Base-by-base conservation (phyloP, 2,797 vertebrate species). In the Onychomys torridus region DNA sequence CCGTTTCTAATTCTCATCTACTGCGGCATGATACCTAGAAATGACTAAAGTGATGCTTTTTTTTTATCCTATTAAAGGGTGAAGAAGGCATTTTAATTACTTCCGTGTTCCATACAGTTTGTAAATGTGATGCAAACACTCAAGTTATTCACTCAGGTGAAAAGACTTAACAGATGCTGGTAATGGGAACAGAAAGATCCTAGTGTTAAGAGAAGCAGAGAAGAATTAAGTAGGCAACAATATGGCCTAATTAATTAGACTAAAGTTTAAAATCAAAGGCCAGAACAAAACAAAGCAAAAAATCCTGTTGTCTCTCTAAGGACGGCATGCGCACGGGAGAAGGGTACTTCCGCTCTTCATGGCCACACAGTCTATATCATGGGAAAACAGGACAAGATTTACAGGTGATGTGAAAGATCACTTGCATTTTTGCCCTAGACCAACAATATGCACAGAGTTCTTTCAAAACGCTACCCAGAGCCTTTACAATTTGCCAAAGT, bases 51-150 rank as follows among this genome's bases (percentile, higher is more conserved):
- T 29, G 40, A 61, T 23, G 46, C 6, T n/a, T 79, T 69, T 89
- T 79, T 75, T 89, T 82, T 87, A n/a, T n/a, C 90, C 82, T 29
- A 92, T 65, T 93, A 77, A 96, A 59, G 67, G 85, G 23, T 84
- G 2, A 97, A 87, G 71, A 95, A 77, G 90, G 77, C 82, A 63
- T 46, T 89, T 96, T 67, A 95, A 94, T 73, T 85, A 95, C 52
- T 67, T 79, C 75, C 91, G 59, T 37, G 65, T 93, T 88, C 37
- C 59, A 92, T 37, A 46, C 1, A 77, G 81, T 81, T 82, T 94
- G 52, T 87, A 94, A 96, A 97, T 37, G 43, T 55, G 94, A 37
- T 71, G 78, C 82, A 97, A 96, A 96, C 90, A 93, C 27, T 77
- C 49, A 95, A 95, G n/a, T 63, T 37, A 93, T 86, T 90, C 55